Evolutionary conservation across 2,888 invertebrate genomes (phyloP), one percentile per base, ranked within the genome.

Genomic region (Eristalinus aeneus): DNA sequence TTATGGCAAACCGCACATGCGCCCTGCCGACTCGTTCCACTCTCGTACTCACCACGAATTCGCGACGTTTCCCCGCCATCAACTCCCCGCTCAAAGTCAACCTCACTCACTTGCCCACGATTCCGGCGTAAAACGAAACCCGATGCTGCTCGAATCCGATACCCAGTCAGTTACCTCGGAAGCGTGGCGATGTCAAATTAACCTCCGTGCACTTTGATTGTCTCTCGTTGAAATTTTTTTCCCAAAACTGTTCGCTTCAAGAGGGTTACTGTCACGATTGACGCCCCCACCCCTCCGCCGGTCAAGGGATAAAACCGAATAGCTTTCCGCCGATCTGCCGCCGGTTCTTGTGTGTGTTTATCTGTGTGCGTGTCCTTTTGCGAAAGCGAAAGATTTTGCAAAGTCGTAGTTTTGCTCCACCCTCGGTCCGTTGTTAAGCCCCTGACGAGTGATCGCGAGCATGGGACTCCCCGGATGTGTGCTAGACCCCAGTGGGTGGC

Each of bases 161-260:
- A 89, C 88, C 89, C 89, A 91, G 89, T 92, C 92, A 92, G 92
- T 92, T 91, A 90, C 91, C 90, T 92, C 92, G 92, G 91, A 91
- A 91, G 90, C 91, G 91, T 91, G 91, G 91, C 89, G 89, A 90
- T 90, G 92, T 91, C 89, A 91, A 90, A 90, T 89, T 89, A 89
- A 86, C 86, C 77, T 86, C 77, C 74, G 82, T 82, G 82, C 74
- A 71, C 61, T 82, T 73, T 68, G 77, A 74, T 23, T 56, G 56
- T 56, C 46, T 73, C 68, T 74, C 74, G 74, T 22, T 34, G 58
- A 32, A 34, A 74, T 64, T 60, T 56, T 74, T 65, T 54, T 46
- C 64, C 31, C 2, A 22, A 27, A 82, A 82, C 71, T 71, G 71
- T 68, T 46, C 77, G 72, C 71, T 58, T 36, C 5, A 68, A 46